phyloP scores from a whole-genome alignment of 2,113 vertebrate species.

The Tinamus guttatus region DNA sequence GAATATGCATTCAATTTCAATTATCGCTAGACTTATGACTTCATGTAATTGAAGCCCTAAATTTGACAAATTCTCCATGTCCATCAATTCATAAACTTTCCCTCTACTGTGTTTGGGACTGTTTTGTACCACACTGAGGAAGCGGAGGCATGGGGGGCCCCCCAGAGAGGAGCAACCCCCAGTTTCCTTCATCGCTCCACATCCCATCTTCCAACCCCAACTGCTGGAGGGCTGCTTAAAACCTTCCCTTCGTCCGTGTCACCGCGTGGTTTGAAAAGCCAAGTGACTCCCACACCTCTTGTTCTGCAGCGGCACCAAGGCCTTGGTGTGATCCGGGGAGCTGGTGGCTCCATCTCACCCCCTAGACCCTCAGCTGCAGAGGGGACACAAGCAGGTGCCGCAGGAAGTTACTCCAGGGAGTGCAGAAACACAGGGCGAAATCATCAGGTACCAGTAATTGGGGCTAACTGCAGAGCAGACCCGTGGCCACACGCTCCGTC shows the following conservation, averaged over 20 bases:
- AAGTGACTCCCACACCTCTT: background rate
- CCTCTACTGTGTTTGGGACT: background rate
- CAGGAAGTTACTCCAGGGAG: background rate
- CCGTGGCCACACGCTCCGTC: rapidly evolving
- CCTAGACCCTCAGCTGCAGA: rapidly evolving
- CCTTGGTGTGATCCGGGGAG: too few species aligned
- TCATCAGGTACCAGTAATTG: background rate
- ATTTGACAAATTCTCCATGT: background rate
- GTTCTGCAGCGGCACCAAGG: background rate
- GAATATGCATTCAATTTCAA: background rate
- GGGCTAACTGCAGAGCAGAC: background rate
- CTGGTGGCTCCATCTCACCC: background rate
- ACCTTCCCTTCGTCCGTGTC: background rate
- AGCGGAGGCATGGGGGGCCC: background rate
- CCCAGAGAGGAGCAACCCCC: background rate
- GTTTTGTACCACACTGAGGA: background rate
- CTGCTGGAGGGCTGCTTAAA: background rate
- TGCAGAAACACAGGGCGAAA: background rate
- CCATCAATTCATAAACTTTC: background rate
- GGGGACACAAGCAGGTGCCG: background rate
- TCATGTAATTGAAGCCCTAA: background rate
- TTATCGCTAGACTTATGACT: background rate
- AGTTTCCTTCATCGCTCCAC: background rate
- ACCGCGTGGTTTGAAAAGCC: background rate
- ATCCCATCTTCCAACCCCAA: background rate